phyloP scores from a whole-genome alignment of 2,113 vertebrate species.

The Madoqua kirkii region DNA sequence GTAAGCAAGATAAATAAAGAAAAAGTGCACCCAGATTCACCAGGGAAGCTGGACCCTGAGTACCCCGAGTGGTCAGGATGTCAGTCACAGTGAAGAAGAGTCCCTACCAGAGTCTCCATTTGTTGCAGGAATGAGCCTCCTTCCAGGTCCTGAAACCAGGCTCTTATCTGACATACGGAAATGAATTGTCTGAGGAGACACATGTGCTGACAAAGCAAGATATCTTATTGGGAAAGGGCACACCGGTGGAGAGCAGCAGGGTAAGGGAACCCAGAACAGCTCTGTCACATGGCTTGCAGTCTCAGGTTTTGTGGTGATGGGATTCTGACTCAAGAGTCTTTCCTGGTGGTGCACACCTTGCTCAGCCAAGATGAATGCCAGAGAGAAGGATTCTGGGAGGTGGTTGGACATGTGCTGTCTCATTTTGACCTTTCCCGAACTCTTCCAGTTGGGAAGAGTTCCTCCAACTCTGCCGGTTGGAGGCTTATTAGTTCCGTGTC shows the following conservation, averaged over 20 bases:
- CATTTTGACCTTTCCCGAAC: not conserved
- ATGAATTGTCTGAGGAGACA: not conserved
- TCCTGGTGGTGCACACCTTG: no score
- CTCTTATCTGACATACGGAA: not conserved
- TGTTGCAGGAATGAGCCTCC: not conserved
- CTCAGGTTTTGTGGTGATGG: no score
- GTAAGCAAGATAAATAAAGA: not conserved
- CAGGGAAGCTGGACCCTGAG: not conserved
- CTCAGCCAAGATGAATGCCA: not conserved
- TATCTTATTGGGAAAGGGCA: not conserved
- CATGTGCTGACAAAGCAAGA: not conserved
- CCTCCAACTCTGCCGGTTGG: no score
- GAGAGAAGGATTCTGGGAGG: not conserved
- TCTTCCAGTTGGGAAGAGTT: not conserved
- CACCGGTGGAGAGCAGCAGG: not conserved
- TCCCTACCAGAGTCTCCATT: not conserved
- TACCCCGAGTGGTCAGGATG: not conserved
- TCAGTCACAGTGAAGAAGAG: not conserved
- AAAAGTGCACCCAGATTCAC: not conserved
- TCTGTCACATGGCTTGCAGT: no score
- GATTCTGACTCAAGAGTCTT: no score
- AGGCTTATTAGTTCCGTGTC: not conserved
- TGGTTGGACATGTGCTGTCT: not conserved
- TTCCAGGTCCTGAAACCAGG: not conserved
- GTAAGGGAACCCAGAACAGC: not conserved